Base-by-base conservation (phyloP, 2,797 vertebrate species). In the Muraenolepis orangiensis region DNA sequence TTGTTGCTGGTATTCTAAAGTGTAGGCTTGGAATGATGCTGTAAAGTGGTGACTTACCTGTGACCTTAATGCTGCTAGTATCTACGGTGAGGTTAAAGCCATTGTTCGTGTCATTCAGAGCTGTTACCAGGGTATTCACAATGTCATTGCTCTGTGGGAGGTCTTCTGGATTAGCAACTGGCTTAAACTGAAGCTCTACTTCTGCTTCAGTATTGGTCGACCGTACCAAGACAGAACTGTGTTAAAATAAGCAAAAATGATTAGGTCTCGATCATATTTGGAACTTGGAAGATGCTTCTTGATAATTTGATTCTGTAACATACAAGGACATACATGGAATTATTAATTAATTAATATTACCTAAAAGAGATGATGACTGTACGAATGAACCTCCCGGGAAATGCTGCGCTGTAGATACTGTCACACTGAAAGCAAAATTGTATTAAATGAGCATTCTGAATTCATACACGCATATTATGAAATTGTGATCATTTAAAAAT, bases 101-200 rank as follows among this genome's bases (percentile, higher is more conserved):
- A 2, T 14, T 73, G 67, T 13, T 38, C 11, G 80, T 36, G 31
- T n/a, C 40, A 12, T 1, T 1, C 18, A 66, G 57, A 13, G 64
- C 82, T 3, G 20, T 29, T 74, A 51, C 69, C 7, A 88, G 76
- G 18, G 67, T 76, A 1, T 7, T 4, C 2, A 32, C 67, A 18
- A 85, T 23, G 0, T 69, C 66, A 0, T 8, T 2, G 30, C 18
- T 7, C 8, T 29, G 2, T 38, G 86, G 86, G 1, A 87, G 4
- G 0, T n/a, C 0, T 1, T 78, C 23, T 13, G 64, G 20, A n/a
- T 20, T 1, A 20, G 16, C 26, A 28, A 71, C 38, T 3, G 83
- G 29, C 1, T 26, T 78, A 32, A 88, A 88, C 31, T 76, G 64
- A 16, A 88, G 18, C 13, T 85, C 1, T 7, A 88, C 20, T 2